These are phyloP conservation scores for Glossosoma conforme DNA, from an alignment of 1,140 invertebrate genomes.

Conservation along the genomic window DNA sequence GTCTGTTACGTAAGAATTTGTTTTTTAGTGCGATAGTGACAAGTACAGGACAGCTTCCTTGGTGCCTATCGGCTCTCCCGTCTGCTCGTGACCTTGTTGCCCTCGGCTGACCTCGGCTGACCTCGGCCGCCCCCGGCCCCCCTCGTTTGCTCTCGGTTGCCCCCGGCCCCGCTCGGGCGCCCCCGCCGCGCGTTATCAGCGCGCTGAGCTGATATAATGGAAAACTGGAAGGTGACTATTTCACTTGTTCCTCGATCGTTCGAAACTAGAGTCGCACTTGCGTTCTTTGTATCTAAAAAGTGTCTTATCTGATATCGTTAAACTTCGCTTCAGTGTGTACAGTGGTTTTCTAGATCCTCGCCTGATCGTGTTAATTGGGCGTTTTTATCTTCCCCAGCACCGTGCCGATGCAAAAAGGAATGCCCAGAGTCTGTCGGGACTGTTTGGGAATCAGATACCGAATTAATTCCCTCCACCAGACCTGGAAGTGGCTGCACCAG, in stretches of 20 bases:
- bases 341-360: too few species aligned
- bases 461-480: constrained; percentile 78
- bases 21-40: too few species aligned
- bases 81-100: constrained; percentile 14
- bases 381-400: constrained; percentile 19
- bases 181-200: constrained; percentile 3
- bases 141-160: too few species aligned
- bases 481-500: constrained; percentile 89
- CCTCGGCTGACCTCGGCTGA: constrained; percentile 9
- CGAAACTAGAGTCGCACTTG: constrained; percentile 1
- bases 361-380: not conserved
- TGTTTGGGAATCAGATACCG: constrained; percentile 81
- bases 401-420: constrained; percentile 57
- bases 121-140: constrained; percentile 3
- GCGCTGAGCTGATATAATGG: constrained; percentile 19
- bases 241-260: constrained; percentile 10
- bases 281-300: constrained; percentile 1
- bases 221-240: constrained; percentile 6
- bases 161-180: too few species aligned
- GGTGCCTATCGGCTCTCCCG: constrained; percentile 10
- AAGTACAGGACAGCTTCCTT: too few species aligned
- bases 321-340: too few species aligned
- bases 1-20: too few species aligned
- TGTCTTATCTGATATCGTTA: too few species aligned
- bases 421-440: constrained; percentile 75